Conservation (phyloP, 2,888 invertebrate genomes). For the Dynastes grantii region DNA sequence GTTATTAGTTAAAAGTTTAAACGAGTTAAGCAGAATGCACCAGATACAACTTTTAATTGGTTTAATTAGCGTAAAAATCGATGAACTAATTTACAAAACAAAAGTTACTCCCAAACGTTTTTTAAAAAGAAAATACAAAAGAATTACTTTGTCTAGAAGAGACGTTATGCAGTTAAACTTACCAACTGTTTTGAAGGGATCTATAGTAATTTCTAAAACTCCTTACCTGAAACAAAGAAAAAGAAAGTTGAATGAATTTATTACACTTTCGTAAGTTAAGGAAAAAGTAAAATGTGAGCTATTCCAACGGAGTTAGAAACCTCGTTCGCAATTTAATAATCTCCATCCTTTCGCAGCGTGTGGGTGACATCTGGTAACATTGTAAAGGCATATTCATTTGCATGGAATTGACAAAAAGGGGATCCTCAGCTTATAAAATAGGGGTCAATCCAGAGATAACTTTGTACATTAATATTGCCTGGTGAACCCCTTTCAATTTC, state of each 20-base stretch:
- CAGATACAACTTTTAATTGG: conserved; percentile 24
- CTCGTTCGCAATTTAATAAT: not conserved
- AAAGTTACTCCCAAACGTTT: no score
- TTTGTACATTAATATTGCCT: no score
- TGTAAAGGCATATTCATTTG: not conserved
- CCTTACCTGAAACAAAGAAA: conserved; percentile 37
- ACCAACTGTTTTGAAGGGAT: not conserved
- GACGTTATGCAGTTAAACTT: not conserved
- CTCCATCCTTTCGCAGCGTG: no score
- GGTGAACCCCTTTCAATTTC: no score
- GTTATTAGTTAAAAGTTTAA: not conserved
- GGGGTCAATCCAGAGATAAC: no score
- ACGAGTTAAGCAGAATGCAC: not conserved
- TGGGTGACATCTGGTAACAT: not conserved
- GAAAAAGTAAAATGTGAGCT: not conserved
- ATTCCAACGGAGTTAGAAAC: not conserved
- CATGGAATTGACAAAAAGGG: no score
- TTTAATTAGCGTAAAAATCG: conserved; percentile 23
- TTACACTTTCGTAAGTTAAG: not conserved
- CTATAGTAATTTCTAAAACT: not conserved
- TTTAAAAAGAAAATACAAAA: no score
- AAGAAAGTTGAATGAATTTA: not conserved
- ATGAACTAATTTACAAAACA: not conserved
- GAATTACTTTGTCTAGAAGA: no score
- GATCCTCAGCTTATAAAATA: no score